Percentiles rank a stretch among this genome's conserved stretches.
Conservation (phyloP, 1,140 invertebrate species). For the Apis cerana region DNA sequence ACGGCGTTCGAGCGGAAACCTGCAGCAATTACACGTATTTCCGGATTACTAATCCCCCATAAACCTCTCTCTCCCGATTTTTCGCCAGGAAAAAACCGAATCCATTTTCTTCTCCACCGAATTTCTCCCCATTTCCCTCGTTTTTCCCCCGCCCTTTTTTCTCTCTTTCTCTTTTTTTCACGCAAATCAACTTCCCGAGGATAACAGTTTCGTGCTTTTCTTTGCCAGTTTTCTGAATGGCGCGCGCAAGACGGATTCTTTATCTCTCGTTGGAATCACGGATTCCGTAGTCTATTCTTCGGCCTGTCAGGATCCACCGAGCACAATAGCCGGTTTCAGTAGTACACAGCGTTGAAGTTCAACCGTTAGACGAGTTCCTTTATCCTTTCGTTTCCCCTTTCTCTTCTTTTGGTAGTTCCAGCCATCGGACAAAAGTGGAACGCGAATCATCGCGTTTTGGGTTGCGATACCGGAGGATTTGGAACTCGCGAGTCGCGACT, state of each 20-base stretch:
- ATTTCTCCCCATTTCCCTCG: not conserved
- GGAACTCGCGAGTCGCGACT: not conserved
- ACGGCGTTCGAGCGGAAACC: conserved; percentile 83
- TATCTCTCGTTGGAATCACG: conserved; percentile 52
- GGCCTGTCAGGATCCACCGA: conserved; percentile 25
- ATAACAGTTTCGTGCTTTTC: not conserved
- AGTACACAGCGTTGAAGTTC: conserved; percentile 1
- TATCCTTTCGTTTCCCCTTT: conserved; percentile 29
- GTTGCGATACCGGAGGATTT: not conserved
- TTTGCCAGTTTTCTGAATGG: conserved; percentile 21
- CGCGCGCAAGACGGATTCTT: conserved; percentile 46
- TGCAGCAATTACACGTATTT: conserved; percentile 75
- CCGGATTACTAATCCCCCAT: conserved; percentile 33
- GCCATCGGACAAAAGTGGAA: not conserved
- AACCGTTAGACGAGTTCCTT: conserved; percentile 42
- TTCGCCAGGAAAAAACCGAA: not conserved
- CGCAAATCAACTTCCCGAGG: conserved; percentile 31
- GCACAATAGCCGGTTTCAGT: conserved; percentile 44
- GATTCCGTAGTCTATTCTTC: conserved; percentile 48
- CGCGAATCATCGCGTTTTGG: conserved; percentile 13
- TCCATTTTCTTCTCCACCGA: not conserved
- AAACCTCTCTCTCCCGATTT: not conserved
- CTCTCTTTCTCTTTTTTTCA: conserved; percentile 7
- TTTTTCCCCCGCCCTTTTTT: not conserved
- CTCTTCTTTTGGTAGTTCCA: not conserved